Evolutionary conservation across 2,797 vertebrate species (phyloP).

Genomic region (Pantherophis alleghaniensis): DNA sequence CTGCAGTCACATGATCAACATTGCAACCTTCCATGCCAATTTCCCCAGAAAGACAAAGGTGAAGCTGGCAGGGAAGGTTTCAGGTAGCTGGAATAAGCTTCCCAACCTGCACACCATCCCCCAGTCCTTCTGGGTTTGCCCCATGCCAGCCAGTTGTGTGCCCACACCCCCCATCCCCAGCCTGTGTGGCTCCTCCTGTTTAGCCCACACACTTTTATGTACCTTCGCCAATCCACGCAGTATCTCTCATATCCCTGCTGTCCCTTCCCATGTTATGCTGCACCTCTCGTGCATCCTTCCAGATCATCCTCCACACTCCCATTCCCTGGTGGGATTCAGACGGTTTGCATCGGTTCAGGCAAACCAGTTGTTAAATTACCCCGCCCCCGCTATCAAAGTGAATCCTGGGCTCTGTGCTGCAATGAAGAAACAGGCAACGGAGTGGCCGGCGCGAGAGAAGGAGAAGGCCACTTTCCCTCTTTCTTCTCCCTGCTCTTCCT

Average conservation of each 20-base stretch:
- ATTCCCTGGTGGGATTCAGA: background rate
- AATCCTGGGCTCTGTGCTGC: no score
- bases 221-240: background rate
- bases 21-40: background rate
- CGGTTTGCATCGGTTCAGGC: background rate
- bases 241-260: background rate
- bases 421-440: background rate
- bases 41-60: background rate
- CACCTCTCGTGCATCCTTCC: background rate
- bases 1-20: background rate
- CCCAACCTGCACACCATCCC: background rate
- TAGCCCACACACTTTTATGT: background rate
- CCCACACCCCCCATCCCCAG: background rate
- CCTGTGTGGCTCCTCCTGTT: background rate
- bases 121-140: background rate
- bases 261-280: background rate
- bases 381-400: no score
- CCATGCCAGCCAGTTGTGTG: background rate
- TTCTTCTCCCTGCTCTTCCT: background rate
- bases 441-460: background rate
- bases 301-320: background rate
- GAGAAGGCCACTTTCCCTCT: background rate
- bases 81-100: background rate
- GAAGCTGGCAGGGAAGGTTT: background rate
- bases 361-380: background rate